Evolutionary conservation across 2,888 invertebrate species (phyloP).

Genomic region (Plagiodera versicolora): DNA sequence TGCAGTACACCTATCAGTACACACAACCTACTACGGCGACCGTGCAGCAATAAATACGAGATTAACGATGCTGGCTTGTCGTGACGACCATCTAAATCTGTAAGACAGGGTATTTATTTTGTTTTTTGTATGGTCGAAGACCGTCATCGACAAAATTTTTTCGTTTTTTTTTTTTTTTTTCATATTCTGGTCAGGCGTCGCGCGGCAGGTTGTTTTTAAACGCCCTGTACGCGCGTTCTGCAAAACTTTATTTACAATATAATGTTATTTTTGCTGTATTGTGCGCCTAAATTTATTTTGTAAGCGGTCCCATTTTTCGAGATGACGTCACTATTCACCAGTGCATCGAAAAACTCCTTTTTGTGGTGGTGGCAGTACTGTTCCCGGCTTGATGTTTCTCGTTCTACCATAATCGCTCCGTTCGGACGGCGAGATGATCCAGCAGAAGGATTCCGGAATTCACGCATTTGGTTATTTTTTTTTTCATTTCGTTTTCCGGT

Average conservation of each 20-base stretch:
- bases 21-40: slow-evolving; percentile 65
- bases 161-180: neutral
- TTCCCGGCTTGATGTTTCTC: slow-evolving; percentile 11
- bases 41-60: slow-evolving; percentile 69
- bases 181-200: too few relatives aligned
- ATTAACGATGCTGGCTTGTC: slow-evolving; percentile 11
- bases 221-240: neutral
- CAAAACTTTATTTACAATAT: too few relatives aligned
- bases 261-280: too few relatives aligned
- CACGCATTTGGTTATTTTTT: too few relatives aligned
- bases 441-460: slow-evolving; percentile 2
- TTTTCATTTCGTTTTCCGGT: too few relatives aligned
- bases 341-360: neutral
- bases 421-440: slow-evolving; percentile 25
- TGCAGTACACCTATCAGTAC: slow-evolving; percentile 65
- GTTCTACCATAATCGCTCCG: slow-evolving; percentile 16
- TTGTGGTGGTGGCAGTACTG: slow-evolving; percentile 14
- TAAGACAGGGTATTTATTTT: slow-evolving; percentile 14
- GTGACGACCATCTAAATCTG: slow-evolving; percentile 2
- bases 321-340: neutral
- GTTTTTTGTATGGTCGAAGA: neutral
- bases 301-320: too few relatives aligned
- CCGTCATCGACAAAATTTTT: neutral
- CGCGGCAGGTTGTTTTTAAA: neutral
- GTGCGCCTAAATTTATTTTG: too few relatives aligned